Percentiles rank a stretch among this genome's conserved stretches.
phyloP scores from a whole-genome alignment of 1,140 invertebrate species.

The Lamellibrachia luymesi region DNA sequence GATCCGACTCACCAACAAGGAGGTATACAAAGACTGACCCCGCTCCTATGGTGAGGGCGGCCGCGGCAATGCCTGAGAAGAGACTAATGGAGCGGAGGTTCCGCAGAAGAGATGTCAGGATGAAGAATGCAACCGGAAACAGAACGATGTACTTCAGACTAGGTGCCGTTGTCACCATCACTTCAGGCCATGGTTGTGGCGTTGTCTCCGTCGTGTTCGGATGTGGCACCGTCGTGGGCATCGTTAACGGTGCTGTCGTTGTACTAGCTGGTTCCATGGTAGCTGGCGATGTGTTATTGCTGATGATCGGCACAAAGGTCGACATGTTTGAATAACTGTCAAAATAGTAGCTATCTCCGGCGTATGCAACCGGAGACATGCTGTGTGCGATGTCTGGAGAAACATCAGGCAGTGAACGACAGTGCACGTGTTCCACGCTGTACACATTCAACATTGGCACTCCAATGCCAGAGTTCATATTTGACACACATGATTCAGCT shows the following conservation, averaged over 20 bases:
- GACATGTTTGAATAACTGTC: neutral
- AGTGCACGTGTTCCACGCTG: neutral
- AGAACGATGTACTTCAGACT: conserved; percentile 41
- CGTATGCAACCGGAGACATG: neutral
- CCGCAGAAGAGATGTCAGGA: conserved; percentile 44
- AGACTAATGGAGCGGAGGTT: conserved; percentile 43
- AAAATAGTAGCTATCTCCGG: neutral
- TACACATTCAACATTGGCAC: conserved; percentile 8
- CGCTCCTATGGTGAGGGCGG: conserved; percentile 48
- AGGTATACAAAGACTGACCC: conserved; percentile 42
- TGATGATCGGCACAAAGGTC: neutral
- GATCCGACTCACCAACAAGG: conserved; percentile 39
- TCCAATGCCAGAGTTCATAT: neutral
- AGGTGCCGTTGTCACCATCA: conserved; percentile 13
- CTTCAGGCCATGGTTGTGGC: neutral
- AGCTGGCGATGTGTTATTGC: neutral
- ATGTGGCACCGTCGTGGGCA: neutral
- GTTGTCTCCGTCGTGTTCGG: neutral
- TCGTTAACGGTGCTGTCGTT: neutral
- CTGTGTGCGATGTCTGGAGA: neutral
- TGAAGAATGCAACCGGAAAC: conserved; percentile 44
- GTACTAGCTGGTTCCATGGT: neutral
- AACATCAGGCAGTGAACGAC: neutral
- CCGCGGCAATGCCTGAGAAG: conserved; percentile 46
- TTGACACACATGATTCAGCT: neutral